phyloP scores from a whole-genome alignment of 2,888 invertebrate species.

The Volucella zonaria region DNA sequence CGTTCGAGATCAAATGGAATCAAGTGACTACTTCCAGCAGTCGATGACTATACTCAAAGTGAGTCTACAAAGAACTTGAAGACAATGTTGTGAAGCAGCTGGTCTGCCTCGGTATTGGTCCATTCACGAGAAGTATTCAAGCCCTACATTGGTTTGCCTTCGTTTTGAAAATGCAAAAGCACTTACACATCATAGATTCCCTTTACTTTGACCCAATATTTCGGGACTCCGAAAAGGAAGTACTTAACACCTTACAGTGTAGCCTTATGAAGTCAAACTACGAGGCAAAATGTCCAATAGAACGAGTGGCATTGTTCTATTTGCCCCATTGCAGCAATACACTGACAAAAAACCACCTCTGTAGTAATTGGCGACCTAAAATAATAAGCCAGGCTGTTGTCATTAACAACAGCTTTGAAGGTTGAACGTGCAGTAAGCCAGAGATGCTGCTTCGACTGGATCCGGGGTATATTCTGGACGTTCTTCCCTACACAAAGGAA shows the following conservation, averaged over 20 bases:
- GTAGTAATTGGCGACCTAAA: slow-evolving; percentile 90
- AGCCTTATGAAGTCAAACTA: slow-evolving; percentile 87
- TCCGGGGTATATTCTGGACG: slow-evolving; percentile 86
- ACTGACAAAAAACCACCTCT: slow-evolving; percentile 93
- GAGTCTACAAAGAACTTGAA: slow-evolving; percentile 55
- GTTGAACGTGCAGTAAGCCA: slow-evolving; percentile 85
- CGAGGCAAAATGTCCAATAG: slow-evolving; percentile 88
- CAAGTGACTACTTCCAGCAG: slow-evolving; percentile 78
- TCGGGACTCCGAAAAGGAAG: slow-evolving; percentile 85
- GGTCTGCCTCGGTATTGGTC: slow-evolving; percentile 93
- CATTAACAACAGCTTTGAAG: slow-evolving; percentile 91
- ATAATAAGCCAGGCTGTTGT: slow-evolving; percentile 87
- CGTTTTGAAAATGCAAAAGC: slow-evolving; percentile 86
- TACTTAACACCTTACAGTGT: slow-evolving; percentile 86
- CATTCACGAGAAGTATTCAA: slow-evolving; percentile 87
- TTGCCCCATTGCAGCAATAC: slow-evolving; percentile 95
- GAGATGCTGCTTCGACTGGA: slow-evolving; percentile 83
- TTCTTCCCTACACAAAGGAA: slow-evolving; percentile 86
- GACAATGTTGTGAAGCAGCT: slow-evolving; percentile 80
- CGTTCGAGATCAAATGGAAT: slow-evolving; percentile 77
- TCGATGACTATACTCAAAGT: slow-evolving; percentile 76
- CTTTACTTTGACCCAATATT: slow-evolving; percentile 91
- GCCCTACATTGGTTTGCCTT: slow-evolving; percentile 92
- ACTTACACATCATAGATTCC: slow-evolving; percentile 84
- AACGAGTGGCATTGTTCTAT: slow-evolving; percentile 87